Base-by-base conservation (phyloP, 2,113 vertebrate species). In the Otocyon megalotis region DNA sequence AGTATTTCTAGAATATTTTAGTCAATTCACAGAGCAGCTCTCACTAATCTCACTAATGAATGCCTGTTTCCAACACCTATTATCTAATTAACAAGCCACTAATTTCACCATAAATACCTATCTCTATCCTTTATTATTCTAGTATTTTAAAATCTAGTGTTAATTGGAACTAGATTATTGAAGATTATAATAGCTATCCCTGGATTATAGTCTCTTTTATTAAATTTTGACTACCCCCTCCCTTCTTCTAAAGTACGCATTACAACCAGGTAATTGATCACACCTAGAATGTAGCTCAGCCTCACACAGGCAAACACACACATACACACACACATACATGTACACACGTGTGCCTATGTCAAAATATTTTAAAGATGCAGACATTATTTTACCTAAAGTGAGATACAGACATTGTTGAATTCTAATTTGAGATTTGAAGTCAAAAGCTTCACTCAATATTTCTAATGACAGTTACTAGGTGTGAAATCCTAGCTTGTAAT, bases 1-100 rank as follows among this genome's bases (percentile, higher is more conserved):
- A 87, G 19, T 83, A 11, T 35, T 79, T 84, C 88, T 77, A 77
- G 74, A 96, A n/a, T 88, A 54, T 88, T 94, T 77, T 77, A 92
- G 63, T 56, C 62, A 63, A 62, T 82, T 79, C 37, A 84, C 43
- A 69, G 69, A 84, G 62, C 54, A 69, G 32, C 72, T 96, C 32
- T 88, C 56, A 84, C 43, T 84, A 84, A 88, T 79, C 8, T 94
- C 77, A 84, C 10, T 77, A 67, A 69, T 54, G 69, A 88, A n/a
- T 90, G 26, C 16, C 35, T 43, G 76, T 67, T 65, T 94, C n/a
- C 43, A 92, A 48, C 15, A 65, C 67, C 30, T 43, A 71, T 50
- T 82, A 54, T 62, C 74, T 90, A 93, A n/a, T 35, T 85, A 90
- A 77, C 26, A 79, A 79, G 35, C 24, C 43, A 69, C 58, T 90